phyloP scores from a whole-genome alignment of 2,113 vertebrate species.

The Cephalopholis sonnerati region DNA sequence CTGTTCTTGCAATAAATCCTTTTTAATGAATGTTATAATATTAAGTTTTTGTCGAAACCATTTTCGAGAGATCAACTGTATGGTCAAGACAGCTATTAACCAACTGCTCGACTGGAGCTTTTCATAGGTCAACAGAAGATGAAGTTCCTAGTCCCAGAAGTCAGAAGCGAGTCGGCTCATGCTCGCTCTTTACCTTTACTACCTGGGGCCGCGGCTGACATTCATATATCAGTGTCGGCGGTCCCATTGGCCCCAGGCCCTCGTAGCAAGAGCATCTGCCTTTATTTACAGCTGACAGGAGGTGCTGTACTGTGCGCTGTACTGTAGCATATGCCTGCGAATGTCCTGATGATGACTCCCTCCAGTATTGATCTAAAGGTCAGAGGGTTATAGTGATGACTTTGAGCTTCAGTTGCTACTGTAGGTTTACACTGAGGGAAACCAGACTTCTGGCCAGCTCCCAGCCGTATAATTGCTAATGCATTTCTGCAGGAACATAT shows the following conservation, averaged over 20 bases:
- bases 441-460: neutral
- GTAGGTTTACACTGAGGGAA: neutral
- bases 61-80: no score
- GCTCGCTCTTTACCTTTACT: conserved; percentile 25
- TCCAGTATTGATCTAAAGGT: conserved; percentile 37
- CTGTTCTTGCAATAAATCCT: no score
- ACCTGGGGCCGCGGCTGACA: conserved; percentile 46
- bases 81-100: neutral
- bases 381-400: neutral
- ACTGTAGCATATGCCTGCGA: conserved; percentile 23
- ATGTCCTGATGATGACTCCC: conserved; percentile 33
- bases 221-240: conserved; percentile 38
- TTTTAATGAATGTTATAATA: no score
- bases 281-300: conserved; percentile 58
- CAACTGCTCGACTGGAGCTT: neutral
- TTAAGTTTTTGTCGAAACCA: no score
- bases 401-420: neutral
- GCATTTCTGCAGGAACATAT: neutral
- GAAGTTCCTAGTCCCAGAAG: neutral
- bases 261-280: conserved; percentile 33
- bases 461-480: neutral
- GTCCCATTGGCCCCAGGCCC: conserved; percentile 31
- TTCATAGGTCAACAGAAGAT: neutral
- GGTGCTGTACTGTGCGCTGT: conserved; percentile 7
- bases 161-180: conserved; percentile 22